Evolutionary conservation across 2,113 vertebrate genomes (phyloP), one percentile per base, ranked within the genome.

Genomic region (Rhinichthys klamathensis): DNA sequence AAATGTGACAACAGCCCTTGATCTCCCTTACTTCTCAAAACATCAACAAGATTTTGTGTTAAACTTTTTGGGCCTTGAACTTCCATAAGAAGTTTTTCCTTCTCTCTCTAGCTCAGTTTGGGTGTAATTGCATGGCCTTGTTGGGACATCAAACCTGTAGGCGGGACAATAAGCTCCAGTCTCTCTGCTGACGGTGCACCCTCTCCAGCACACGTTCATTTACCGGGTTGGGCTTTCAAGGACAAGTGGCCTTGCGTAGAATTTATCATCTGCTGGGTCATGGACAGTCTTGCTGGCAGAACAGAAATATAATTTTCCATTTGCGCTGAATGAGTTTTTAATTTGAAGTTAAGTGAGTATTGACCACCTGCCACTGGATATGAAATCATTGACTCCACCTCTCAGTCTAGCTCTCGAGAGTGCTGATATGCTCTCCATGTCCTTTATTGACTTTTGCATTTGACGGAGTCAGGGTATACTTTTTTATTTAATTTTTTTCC

Each of bases 261-360:
- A 88, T 91, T 92, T 91, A 92, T 91, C 82, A 88, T 81, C 81
- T 84, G 89, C 84, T 90, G 88, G 90, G 86, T 91, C 86, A 89
- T 84, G 86, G 89, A 86, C 84, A 89, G 84, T 88, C 63, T 67
- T 32, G n/a, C 86, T 85, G 44, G 78, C 60, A 41, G 82, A 84
- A 49, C 85, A 82, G 74, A 86, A 84, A 87, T 88, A 27, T 70
- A 15, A 81, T 84, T 73, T 61, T 61, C 56, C 44, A 25, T 69
- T 87, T 85, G 72, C 83, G 79, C 80, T 6, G 61, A 60, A 88
- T 77, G 79, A 87, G 81, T 83, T 89, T 91, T 89, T 88, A 69
- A 91, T 84, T 90, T 79, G 46, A 60, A 86, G 58, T 90, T 88
- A 83, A 89, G 69, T 51, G 60, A 85, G 60, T 80, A 85, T 81